These are phyloP conservation scores for Drosophila nasuta DNA, from an alignment of 1,140 invertebrate genomes.

Conservation along the genomic window DNA sequence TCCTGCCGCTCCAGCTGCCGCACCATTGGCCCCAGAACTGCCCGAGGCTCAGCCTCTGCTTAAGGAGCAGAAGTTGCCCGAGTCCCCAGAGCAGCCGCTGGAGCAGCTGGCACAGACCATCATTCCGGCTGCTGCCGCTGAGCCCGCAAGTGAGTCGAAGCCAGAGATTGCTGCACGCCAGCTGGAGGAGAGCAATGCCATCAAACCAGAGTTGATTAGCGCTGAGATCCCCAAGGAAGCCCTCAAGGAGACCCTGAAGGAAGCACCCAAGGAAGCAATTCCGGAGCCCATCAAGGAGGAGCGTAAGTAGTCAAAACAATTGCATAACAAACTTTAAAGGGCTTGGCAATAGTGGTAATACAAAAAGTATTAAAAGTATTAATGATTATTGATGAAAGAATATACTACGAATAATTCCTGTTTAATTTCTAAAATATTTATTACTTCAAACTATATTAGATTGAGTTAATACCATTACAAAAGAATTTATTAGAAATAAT, in stretches of 20 bases:
- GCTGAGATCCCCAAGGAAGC: conserved; percentile 17
- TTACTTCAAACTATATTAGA: no score
- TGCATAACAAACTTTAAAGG: no score
- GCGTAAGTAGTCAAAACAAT: conserved; percentile 35
- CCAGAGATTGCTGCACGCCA: conserved; percentile 62
- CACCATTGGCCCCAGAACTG: conserved; percentile 5
- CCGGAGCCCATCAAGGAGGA: conserved; percentile 41
- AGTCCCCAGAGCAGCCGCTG: conserved; percentile 39
- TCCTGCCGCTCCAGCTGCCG: neutral
- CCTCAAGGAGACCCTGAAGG: conserved; percentile 18
- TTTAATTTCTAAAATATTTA: no score
- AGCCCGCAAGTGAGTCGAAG: conserved; percentile 47
- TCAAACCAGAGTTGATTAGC: conserved; percentile 51
- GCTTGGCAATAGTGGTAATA: no score
- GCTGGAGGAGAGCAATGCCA: conserved; percentile 65
- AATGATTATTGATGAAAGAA: no score
- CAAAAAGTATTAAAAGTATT: no score
- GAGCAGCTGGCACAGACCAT: conserved; percentile 52
- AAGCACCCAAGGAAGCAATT: conserved; percentile 19
- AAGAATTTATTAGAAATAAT: no score
- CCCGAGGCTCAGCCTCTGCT: conserved; percentile 50
- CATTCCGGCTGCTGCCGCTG: conserved; percentile 42
- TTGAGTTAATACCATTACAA: no score
- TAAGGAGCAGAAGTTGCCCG: conserved; percentile 56
- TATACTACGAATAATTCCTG: no score